phyloP scores from a whole-genome alignment of 2,888 invertebrate species.

The Cheilosia soror region DNA sequence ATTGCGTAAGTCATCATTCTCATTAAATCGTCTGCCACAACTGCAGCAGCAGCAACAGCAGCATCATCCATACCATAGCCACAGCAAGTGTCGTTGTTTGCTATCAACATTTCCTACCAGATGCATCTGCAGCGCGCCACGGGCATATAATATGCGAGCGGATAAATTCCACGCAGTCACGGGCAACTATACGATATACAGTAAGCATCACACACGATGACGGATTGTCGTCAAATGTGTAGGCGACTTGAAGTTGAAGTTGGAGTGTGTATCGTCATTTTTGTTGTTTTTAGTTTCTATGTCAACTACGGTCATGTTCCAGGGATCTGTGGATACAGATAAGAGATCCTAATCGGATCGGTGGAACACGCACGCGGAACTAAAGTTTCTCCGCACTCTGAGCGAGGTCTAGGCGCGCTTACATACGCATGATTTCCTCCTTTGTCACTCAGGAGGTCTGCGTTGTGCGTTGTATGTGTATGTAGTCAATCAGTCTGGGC shows the following conservation, averaged over 20 bases:
- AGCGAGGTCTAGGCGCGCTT: not conserved
- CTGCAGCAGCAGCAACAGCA: slow-evolving; percentile 5
- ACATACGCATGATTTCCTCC: slow-evolving; percentile 69
- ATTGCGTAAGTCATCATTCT: slow-evolving; percentile 75
- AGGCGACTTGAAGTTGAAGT: slow-evolving; percentile 36
- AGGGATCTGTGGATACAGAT: slow-evolving; percentile 69
- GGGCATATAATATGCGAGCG: slow-evolving; percentile 50
- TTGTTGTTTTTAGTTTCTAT: slow-evolving; percentile 43
- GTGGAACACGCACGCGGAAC: slow-evolving; percentile 75
- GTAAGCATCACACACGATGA: slow-evolving; percentile 73
- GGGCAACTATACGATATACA: slow-evolving; percentile 27
- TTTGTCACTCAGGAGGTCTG: slow-evolving; percentile 62
- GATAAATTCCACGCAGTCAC: slow-evolving; percentile 54
- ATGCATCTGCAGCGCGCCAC: slow-evolving; percentile 59
- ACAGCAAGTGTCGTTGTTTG: slow-evolving; percentile 75
- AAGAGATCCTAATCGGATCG: slow-evolving; percentile 73
- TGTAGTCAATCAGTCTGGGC: slow-evolving; percentile 72
- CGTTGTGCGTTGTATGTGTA: slow-evolving; percentile 27
- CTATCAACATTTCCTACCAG: slow-evolving; percentile 66
- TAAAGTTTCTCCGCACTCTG: slow-evolving; percentile 43
- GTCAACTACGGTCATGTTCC: slow-evolving; percentile 70
- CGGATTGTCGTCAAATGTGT: slow-evolving; percentile 75
- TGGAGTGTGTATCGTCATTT: slow-evolving; percentile 18
- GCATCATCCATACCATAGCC: slow-evolving; percentile 30
- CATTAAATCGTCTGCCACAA: slow-evolving; percentile 66